These are phyloP conservation scores for Acipenser transmontanus DNA, from an alignment of 2,797 vertebrate genomes.

Conservation along the genomic window DNA sequence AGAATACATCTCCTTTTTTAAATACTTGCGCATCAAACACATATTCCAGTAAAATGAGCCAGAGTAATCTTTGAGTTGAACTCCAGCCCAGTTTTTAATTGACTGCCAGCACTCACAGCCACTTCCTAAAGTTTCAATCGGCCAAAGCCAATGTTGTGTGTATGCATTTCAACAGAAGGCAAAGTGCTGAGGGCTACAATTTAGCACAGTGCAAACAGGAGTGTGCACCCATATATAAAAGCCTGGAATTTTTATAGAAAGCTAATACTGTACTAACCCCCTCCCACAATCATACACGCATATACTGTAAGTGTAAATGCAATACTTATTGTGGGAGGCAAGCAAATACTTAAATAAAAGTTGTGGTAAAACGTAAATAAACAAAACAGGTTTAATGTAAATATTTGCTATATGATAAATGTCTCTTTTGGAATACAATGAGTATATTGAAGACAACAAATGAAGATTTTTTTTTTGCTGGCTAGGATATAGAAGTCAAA, in stretches of 20 bases:
- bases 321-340: no score
- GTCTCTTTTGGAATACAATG: no score
- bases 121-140: conserved; percentile 49
- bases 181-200: conserved; percentile 30
- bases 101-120: conserved; percentile 49
- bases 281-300: no score
- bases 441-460: no score
- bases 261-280: no score
- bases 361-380: no score
- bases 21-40: conserved; percentile 63
- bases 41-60: conserved; percentile 53
- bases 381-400: no score
- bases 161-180: conserved; percentile 18
- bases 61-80: conserved; percentile 53
- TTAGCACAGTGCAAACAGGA: conserved; percentile 16
- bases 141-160: conserved; percentile 44
- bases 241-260: neutral
- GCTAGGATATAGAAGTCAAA: no score
- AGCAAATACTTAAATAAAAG: no score
- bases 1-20: conserved; percentile 58
- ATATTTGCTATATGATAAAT: no score
- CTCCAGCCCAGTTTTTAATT: conserved; percentile 59
- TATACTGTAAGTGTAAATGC: no score
- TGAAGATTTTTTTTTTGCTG: no score
- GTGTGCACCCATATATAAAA: neutral